Evolutionary conservation across 2,113 vertebrate species (phyloP).

Genomic region (Gymnogyps californianus): DNA sequence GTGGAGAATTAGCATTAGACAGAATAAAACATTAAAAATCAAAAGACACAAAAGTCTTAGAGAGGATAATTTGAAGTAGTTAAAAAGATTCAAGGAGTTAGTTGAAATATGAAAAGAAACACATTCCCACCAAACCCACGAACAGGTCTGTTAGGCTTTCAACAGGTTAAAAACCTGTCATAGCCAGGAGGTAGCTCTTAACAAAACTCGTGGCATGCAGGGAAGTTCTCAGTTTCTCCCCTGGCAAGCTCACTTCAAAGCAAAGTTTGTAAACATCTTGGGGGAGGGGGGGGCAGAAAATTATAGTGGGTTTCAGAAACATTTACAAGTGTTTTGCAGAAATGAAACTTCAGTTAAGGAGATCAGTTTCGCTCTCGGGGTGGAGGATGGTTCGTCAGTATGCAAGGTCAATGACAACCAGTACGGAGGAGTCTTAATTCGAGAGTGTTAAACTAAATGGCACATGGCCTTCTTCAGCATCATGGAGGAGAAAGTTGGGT

Average conservation of each 20-base stretch:
- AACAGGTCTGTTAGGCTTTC: not conserved
- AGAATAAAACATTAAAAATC: not conserved
- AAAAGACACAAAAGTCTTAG: not conserved
- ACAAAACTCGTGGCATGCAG: not conserved
- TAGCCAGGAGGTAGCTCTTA: not conserved
- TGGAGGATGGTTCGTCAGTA: not conserved
- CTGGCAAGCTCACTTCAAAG: not conserved
- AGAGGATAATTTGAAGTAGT: not conserved
- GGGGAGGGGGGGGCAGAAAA: not conserved
- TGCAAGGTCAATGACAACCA: not conserved
- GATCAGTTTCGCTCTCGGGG: not conserved
- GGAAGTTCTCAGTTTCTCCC: slow-evolving; percentile 11
- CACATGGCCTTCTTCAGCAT: not conserved
- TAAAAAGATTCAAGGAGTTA: not conserved
- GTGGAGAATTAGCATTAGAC: not conserved
- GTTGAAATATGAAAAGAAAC: not conserved
- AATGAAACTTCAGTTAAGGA: not conserved
- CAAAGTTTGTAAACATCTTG: not conserved
- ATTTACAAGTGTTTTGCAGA: slow-evolving; percentile 11
- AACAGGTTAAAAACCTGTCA: not conserved
- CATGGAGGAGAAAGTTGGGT: not conserved
- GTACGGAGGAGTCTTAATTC: not conserved
- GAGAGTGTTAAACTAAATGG: not conserved
- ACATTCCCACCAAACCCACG: not conserved
- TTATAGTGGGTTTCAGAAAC: not conserved